Evolutionary conservation across 1,140 invertebrate genomes (phyloP), one percentile per base, ranked within the genome.

Genomic region (Armadillidium nasatum): DNA sequence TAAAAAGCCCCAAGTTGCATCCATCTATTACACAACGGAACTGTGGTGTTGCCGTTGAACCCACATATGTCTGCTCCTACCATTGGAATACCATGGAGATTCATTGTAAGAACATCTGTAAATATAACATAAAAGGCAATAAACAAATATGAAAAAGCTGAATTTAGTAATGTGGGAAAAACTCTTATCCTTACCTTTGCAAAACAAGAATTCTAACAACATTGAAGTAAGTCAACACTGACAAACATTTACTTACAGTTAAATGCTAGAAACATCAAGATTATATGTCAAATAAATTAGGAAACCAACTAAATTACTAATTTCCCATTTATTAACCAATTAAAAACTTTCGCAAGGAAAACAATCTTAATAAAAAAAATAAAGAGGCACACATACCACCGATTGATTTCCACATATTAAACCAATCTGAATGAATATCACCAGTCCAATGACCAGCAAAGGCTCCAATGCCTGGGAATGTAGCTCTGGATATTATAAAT

Each of bases 41-140:
- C 83, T 10, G 84, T 87, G 7, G 86, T 83, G 60, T 84, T 81
- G 11, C 84, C 84, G 76, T 72, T 79, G 82, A 87, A 88, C 11
- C 88, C 88, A 82, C 88, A 89, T 72, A 88, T 87, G 80, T 89
- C 87, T 13, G 87, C 84, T 7, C 88, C 88, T 66, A 87, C 85
- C 82, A 87, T 83, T 19, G 86, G 85, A 54, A 87, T 84, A 10
- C 86, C 86, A 82, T 85, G 88, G 76, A 96, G 84, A 81, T 90
- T 92, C 84, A 91, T 94, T 82, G 89, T 90, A 21, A 95, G 84
- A 72, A 94, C 86, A 81, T 91, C 87, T 80, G 74, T 7, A 21
- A 70, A 73, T 15, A 73, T 33, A 10, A 67, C 4, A 33, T 23
- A 72, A 72, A n/a, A 21, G 13, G n/a, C 22, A 23, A 66, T 67